Base-by-base conservation (phyloP, 2,888 invertebrate genomes). In the Pachymerium ferrugineum region DNA sequence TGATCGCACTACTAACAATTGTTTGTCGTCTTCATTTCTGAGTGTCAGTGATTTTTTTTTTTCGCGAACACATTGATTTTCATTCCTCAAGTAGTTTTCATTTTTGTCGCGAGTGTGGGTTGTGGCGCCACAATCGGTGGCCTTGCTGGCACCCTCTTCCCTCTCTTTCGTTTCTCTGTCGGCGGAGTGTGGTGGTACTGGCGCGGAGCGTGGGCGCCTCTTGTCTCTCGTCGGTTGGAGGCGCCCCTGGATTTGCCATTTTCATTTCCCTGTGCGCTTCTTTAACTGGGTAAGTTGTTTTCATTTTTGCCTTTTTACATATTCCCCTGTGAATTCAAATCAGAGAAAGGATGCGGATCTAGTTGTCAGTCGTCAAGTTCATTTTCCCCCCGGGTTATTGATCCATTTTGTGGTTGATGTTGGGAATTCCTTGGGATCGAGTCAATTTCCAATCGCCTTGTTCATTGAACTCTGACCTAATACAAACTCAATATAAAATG, bases 201-300 rank as follows among this genome's bases (percentile, higher is more conserved):
- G 62, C 28, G 62, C 47, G 62, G 25, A 28, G 62, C 14, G 62
- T 62, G 62, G 62, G 62, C 62, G 62, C 62, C 62, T 62, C 62
- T 62, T 28, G 62, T 62, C 62, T 38, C 38, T 16, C 28, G 25
- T 28, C 28, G 25, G 62, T 25, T 62, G 22, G 62, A 28, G 28
- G 62, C 25, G 25, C 25, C 62, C 62, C 62, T 25, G 62, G 62
- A 62, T 62, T 62, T 62, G 62, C 62, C 62, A 62, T 62, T 62
- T 62, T 62, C 62, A 62, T 62, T 62, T 62, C 62, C 62, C 62
- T 28, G 28, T 62, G 62, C 62, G 62, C 62, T 62, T 62, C 62
- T 62, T 62, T 62, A 22, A 25, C 62, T 62, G 22, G 62, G 62
- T 62, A 62, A 62, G 62, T 62, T 62, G 62, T 62, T 62, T 62